These are phyloP conservation scores for Thecocarcelia acutangulata DNA, from an alignment of 2,888 invertebrate species.

Conservation along the genomic window DNA sequence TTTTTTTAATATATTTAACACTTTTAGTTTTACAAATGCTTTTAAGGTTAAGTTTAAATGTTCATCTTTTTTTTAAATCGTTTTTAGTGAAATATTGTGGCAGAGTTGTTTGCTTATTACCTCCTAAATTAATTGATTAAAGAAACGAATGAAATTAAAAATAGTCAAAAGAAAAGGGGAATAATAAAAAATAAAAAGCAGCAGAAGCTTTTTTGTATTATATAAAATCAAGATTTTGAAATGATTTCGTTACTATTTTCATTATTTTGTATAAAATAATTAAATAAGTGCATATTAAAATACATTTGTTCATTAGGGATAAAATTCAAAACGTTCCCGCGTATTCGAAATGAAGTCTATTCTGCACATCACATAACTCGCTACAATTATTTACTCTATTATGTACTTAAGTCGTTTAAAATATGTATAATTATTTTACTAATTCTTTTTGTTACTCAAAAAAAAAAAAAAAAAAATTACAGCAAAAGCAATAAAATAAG, in stretches of 20 bases:
- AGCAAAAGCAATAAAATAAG: too few relatives aligned
- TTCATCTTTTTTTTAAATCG: constrained; percentile 38
- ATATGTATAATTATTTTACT: too few relatives aligned
- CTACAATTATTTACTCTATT: too few relatives aligned
- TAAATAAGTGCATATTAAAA: constrained; percentile 19
- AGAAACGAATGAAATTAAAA: constrained; percentile 45
- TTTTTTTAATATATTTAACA: constrained; percentile 30
- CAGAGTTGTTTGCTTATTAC: constrained; percentile 63
- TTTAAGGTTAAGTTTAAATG: constrained; percentile 35
- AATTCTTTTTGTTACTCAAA: too few relatives aligned
- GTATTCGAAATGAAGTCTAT: not conserved
- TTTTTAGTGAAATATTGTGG: constrained; percentile 61
- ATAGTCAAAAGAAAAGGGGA: constrained; percentile 10
- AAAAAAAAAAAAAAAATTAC: too few relatives aligned
- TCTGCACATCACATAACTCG: too few relatives aligned
- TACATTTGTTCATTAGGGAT: constrained; percentile 2
- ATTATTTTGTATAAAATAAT: constrained; percentile 34
- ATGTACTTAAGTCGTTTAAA: too few relatives aligned
- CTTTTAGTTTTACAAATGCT: constrained; percentile 38
- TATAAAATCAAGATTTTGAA: constrained; percentile 73
- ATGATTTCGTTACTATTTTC: constrained; percentile 75
- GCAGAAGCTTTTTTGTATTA: constrained; percentile 54
- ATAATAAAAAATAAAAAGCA: constrained; percentile 61
- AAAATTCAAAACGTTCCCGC: constrained; percentile 20
- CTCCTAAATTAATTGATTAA: constrained; percentile 60